Percentiles rank a stretch among this genome's conserved stretches.
These are phyloP conservation scores for Acipenser oxyrinchus DNA, from an alignment of 2,797 vertebrate genomes.

Conservation along the genomic window DNA sequence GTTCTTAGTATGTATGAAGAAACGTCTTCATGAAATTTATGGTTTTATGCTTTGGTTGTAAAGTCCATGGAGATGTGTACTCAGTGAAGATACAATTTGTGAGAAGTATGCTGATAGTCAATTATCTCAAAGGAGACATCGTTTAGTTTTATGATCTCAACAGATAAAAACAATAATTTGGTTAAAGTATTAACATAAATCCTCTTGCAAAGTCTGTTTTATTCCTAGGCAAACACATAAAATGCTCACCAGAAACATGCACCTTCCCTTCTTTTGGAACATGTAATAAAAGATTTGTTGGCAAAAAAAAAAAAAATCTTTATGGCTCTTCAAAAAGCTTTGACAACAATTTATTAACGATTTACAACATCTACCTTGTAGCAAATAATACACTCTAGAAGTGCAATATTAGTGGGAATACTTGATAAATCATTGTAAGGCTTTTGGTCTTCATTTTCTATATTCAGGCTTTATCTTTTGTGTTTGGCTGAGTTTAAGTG, in stretches of 20 bases:
- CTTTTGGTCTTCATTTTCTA: no score
- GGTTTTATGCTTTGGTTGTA: slow-evolving; percentile 41
- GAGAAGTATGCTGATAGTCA: slow-evolving; percentile 23
- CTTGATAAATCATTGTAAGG: no score
- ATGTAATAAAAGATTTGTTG: no score
- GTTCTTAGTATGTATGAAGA: slow-evolving; percentile 30
- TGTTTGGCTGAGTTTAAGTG: no score
- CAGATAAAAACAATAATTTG: slow-evolving; percentile 17
- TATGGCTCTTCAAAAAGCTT: no score
- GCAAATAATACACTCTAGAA: no score
- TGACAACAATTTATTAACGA: no score
- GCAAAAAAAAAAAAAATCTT: no score
- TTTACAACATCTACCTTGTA: no score
- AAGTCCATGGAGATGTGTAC: slow-evolving; percentile 25
- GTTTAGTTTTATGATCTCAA: slow-evolving; percentile 19
- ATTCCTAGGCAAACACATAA: slow-evolving; percentile 9
- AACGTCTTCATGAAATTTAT: slow-evolving; percentile 42
- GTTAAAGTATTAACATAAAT: slow-evolving; percentile 13
- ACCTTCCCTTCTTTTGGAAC: no score
- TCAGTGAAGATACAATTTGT: slow-evolving; percentile 21
- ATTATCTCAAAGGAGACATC: slow-evolving; percentile 15
- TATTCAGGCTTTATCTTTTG: no score
- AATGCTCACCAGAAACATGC: background rate
- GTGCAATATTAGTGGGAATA: no score
- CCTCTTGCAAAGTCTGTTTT: slow-evolving; percentile 7